Evolutionary conservation across 2,113 vertebrate genomes (phyloP).

Genomic region (Megatriorchis doriae): DNA sequence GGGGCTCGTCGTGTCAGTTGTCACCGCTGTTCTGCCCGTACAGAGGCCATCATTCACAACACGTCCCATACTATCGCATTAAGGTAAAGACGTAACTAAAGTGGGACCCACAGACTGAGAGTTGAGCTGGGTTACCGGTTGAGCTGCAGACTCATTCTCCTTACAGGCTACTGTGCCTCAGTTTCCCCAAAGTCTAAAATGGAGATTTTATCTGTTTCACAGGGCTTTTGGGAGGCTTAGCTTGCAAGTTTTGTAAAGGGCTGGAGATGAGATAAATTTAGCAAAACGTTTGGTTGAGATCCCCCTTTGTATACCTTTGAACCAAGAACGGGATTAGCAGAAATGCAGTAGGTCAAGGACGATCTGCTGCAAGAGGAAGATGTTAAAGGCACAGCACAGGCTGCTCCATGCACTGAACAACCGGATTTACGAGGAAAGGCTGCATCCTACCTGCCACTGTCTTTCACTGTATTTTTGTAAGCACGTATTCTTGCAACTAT

Average conservation of each 20-base stretch:
- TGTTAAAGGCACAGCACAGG: not conserved
- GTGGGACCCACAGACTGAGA: not conserved
- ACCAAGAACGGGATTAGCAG: not conserved
- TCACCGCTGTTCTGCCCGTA: not conserved
- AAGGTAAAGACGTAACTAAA: not conserved
- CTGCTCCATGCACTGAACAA: not conserved
- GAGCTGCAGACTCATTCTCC: not conserved
- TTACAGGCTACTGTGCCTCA: not conserved
- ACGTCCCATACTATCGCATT: fast-evolving
- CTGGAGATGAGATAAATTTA: not conserved
- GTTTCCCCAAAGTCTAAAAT: not conserved
- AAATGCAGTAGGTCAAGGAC: not conserved
- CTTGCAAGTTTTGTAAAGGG: not conserved
- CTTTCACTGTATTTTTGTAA: not conserved
- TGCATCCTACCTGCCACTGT: not conserved
- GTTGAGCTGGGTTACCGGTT: not conserved
- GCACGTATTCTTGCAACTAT: not conserved
- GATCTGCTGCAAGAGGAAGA: not conserved
- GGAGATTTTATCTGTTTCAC: not conserved
- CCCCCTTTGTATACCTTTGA: not conserved
- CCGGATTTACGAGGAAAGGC: not conserved
- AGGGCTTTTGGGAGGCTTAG: not conserved
- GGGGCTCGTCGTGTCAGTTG: not conserved
- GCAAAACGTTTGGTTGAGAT: not conserved
- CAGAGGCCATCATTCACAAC: not conserved